Evolutionary conservation across 1,140 invertebrate genomes (phyloP), one percentile per base, ranked within the genome.

Genomic region (Aphaenogaster rudis): DNA sequence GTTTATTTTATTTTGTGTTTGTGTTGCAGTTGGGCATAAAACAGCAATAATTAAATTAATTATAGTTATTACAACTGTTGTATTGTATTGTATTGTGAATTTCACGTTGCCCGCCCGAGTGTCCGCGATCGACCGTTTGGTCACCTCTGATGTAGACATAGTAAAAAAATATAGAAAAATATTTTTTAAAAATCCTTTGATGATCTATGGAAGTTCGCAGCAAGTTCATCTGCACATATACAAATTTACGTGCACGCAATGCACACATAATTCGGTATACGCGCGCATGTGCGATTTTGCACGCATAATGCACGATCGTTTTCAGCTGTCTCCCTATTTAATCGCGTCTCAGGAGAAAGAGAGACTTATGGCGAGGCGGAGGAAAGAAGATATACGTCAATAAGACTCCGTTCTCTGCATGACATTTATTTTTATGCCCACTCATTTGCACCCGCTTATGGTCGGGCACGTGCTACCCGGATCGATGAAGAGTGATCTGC

Each of bases 271-370:
- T 69, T 71, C 21, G 15, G 15, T 15, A 28, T 28, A 28, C 28
- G 28, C 28, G 28, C 28, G 28, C 28, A 0, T 6, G 17, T 48
- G 48, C 33, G 33, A 69, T 72, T 33, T 36, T 28, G 21, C 17
- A 17, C 6, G 21, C 63, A 67, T 87, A 77, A 52, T 82, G 81
- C 72, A 84, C 74, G 59, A 86, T 57, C 54, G 87, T 86, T 82
- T 91, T 92, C 92, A 93, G 92, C 92, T 94, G 92, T 92, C 90
- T 88, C 79, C 74, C 87, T 88, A 88, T 93, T 93, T 93, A 93
- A 87, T 88, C 61, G 81, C 80, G 36, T 69, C 54, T 91, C 77
- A 71, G 61, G 84, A 88, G 79, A 74, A 86, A 79, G 57, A 63
- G 36, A 63, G 69, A 76, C n/a, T 17, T 57, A 6, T 59, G 42